Percentiles rank a stretch among this genome's conserved stretches.
Evolutionary conservation across 2,888 invertebrate genomes (phyloP).

Genomic region (Atrina japonica): DNA sequence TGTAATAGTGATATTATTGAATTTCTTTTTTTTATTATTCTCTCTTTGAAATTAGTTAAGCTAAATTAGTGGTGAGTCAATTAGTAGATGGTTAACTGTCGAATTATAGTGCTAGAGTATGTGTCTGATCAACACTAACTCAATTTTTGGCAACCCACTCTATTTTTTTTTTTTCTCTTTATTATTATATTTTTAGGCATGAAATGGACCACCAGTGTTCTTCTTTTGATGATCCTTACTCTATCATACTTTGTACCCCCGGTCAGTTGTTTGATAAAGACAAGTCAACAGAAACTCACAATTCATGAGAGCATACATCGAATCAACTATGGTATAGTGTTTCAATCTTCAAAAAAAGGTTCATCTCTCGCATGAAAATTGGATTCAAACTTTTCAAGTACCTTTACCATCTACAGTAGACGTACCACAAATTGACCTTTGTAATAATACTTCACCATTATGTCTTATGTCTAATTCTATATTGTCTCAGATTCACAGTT

Average conservation of each 20-base stretch:
- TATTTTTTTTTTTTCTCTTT: conserved; percentile 15
- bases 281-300: neutral
- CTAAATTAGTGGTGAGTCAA: neutral
- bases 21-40: too few species aligned
- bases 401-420: conserved; percentile 4
- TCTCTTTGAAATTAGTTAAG: too few species aligned
- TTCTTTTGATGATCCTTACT: neutral
- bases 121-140: conserved; percentile 13
- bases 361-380: conserved; percentile 17
- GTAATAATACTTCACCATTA: neutral
- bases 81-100: too few species aligned
- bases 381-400: conserved; percentile 30
- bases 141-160: neutral
- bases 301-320: conserved; percentile 25
- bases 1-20: neutral
- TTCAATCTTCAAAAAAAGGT: conserved; percentile 6
- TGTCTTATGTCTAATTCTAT: conserved; percentile 1
- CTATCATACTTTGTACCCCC: neutral
- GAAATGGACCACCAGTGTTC: neutral
- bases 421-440: neutral
- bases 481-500: neutral
- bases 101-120: neutral
- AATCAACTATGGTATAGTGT: conserved; percentile 33
- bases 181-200: conserved; percentile 11
- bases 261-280: neutral